Evolutionary conservation across 2,113 vertebrate genomes (phyloP).

Genomic region (Cyprichromis sp.): DNA sequence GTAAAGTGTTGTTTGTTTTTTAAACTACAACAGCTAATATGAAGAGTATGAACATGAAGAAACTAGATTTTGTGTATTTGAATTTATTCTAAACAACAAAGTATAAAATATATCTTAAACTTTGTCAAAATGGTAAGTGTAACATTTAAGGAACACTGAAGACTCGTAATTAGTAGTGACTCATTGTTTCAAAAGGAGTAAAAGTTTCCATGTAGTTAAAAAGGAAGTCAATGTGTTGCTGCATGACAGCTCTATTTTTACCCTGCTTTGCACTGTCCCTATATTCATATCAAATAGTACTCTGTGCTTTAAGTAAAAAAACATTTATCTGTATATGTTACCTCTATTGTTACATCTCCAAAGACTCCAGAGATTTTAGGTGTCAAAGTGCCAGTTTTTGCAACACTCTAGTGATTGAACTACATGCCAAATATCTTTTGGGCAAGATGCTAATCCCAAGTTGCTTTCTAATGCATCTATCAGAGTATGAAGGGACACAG

Average conservation of each 20-base stretch:
- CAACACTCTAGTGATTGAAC: neutral
- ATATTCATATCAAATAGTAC: neutral
- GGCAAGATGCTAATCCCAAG: neutral
- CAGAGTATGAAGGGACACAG: neutral
- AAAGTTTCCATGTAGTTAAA: neutral
- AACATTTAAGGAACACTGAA: accelerated
- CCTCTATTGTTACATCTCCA: neutral
- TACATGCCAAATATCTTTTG: accelerated
- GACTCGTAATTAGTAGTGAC: accelerated
- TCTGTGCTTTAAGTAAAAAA: neutral
- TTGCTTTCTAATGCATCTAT: neutral
- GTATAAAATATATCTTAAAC: accelerated
- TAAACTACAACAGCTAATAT: neutral
- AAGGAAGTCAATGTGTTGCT: neutral
- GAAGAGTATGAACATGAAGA: neutral
- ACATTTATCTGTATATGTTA: neutral
- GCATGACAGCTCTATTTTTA: neutral
- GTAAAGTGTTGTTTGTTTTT: neutral
- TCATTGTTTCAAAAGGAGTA: neutral
- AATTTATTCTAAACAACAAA: neutral
- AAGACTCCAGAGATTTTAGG: neutral
- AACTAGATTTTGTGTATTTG: neutral
- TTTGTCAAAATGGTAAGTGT: neutral
- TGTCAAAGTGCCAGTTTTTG: neutral
- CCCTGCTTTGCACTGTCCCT: neutral